These are phyloP conservation scores for Odiellus spinosus DNA, from an alignment of 2,888 invertebrate species.

Conservation along the genomic window DNA sequence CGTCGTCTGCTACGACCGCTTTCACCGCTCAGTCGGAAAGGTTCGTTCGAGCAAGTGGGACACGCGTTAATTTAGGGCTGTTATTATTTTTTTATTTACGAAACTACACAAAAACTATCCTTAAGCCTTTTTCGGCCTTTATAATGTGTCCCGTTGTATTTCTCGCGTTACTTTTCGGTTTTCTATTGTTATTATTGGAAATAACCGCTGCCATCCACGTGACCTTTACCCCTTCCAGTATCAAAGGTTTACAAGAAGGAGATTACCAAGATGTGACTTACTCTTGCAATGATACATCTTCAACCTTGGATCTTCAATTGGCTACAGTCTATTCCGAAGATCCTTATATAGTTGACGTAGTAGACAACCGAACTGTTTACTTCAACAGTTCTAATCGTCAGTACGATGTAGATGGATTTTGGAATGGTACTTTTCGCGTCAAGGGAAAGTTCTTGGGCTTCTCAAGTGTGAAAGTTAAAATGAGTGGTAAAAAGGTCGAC, in stretches of 20 bases:
- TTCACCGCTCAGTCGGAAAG: no score
- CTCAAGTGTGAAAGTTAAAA: slow-evolving; percentile 9
- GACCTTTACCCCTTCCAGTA: slow-evolving; percentile 10
- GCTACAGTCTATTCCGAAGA: slow-evolving; percentile 4
- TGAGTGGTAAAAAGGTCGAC: not conserved
- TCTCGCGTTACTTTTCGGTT: slow-evolving; percentile 15
- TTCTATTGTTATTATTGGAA: slow-evolving; percentile 15
- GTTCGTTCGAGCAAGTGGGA: no score
- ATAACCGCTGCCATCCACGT: slow-evolving; percentile 17
- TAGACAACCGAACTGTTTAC: slow-evolving; percentile 1
- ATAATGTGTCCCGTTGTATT: slow-evolving; percentile 19
- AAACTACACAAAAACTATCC: no score
- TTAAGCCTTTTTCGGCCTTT: no score
- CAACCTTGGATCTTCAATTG: slow-evolving; percentile 4
- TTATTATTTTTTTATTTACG: no score
- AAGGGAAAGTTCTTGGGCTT: slow-evolving; percentile 18
- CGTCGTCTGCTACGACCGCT: no score
- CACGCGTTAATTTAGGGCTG: no score
- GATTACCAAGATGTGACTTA: not conserved
- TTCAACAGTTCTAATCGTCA: not conserved
- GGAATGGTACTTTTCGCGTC: slow-evolving; percentile 14
- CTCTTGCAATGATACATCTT: not conserved
- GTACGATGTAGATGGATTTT: not conserved
- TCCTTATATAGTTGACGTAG: slow-evolving; percentile 8
- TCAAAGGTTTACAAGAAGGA: slow-evolving; percentile 4